Base-by-base conservation (phyloP, 2,888 invertebrate species). In the Drosophila paracracens region DNA sequence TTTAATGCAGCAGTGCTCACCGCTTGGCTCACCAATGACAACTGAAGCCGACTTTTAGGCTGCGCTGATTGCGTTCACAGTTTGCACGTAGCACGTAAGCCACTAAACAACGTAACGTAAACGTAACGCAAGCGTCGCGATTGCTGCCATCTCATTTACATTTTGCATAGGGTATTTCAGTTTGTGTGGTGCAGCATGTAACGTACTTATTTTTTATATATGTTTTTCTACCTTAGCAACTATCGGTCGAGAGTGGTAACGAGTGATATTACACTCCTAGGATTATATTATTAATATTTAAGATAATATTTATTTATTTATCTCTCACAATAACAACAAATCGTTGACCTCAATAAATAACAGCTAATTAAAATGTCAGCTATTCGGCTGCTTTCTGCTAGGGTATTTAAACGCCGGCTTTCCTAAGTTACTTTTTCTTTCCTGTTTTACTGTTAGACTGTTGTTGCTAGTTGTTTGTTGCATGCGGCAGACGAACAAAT, bases 31-130 rank as follows among this genome's bases (percentile, higher is more conserved):
- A 5, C 72, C 60, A 74, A 63, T 76, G 70, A 72, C 69, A 87
- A 89, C 89, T 86, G 78, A 81, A 90, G 87, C 68, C 86, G 77
- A 83, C 74, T 89, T 89, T 90, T 81, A 80, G 91, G 90, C 91
- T 76, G 89, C 74, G 64, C 52, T 78, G 54, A 52, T 63, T 76
- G 67, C 74, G 71, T 58, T 65, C 54, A 56, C 33, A 46, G 35
- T 57, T 51, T 31, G 16, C 52, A 33, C 52, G 53, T 4, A 31
- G 31, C 1, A 57, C 71, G 75, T 74, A 63, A 58, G 27, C 2
- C 48, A 25, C 13, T 43, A 62, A 58, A 57, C 36, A 46, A 56
- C 60, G 57, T 52, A 50, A 69, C 75, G 63, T 67, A 58, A 54
- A 54, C 50, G 63, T 67, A 64, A 58, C 53, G 43, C 50, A 48